A percentile compares a stretch with the other conserved stretches of the same genome.
These are phyloP conservation scores for Drosophila nigromelanica DNA, from an alignment of 1,140 invertebrate genomes.

Conservation along the genomic window DNA sequence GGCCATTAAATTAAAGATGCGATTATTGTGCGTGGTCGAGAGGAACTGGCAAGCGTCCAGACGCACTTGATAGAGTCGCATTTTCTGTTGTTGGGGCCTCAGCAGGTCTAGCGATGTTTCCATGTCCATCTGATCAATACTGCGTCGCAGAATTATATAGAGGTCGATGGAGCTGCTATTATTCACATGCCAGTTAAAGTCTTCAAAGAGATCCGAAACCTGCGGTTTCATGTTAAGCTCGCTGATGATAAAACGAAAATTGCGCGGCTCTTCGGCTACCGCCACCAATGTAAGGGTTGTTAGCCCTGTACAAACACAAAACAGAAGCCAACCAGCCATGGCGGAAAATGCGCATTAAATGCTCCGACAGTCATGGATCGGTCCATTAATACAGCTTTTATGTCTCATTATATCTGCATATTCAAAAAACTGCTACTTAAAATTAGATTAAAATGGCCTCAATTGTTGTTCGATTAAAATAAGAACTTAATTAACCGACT, in stretches of 20 bases:
- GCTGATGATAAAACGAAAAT: constrained; percentile 16
- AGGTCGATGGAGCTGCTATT: constrained; percentile 30
- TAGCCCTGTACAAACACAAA: background rate
- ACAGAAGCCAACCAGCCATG: constrained; percentile 1
- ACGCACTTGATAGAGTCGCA: constrained; percentile 38
- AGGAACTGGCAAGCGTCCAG: constrained; percentile 45
- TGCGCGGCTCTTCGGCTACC: background rate
- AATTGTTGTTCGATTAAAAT: background rate
- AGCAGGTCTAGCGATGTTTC: constrained; percentile 38
- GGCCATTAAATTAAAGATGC: constrained; percentile 35
- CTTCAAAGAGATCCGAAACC: constrained; percentile 11
- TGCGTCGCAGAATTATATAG: constrained; percentile 15
- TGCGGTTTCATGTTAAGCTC: constrained; percentile 20
- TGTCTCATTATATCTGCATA: background rate
- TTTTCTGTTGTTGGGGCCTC: constrained; percentile 14
- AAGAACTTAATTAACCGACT: too few relatives aligned
- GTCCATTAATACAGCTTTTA: background rate
- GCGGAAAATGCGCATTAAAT: background rate
- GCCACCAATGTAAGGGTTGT: background rate
- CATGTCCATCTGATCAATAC: constrained; percentile 22
- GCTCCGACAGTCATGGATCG: background rate
- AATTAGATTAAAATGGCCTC: background rate
- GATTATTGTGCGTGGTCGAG: constrained; percentile 34
- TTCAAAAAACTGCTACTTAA: background rate
- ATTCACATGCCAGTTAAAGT: constrained; percentile 11